phyloP scores from a whole-genome alignment of 2,113 vertebrate genomes.

The Ochotona princeps region DNA sequence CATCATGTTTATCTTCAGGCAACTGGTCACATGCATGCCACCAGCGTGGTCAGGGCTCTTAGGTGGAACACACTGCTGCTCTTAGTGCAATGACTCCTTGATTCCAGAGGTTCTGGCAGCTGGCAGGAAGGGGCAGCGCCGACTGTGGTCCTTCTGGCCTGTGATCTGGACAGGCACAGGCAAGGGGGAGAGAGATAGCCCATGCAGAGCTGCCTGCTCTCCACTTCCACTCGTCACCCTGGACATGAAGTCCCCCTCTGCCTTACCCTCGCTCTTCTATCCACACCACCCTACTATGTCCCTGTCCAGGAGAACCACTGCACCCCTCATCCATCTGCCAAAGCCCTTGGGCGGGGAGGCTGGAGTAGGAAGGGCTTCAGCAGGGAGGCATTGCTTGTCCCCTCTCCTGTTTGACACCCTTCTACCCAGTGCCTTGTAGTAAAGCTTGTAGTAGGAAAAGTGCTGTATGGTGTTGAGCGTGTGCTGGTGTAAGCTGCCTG shows the following conservation, averaged over 20 bases:
- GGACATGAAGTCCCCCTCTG: background rate
- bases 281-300: background rate
- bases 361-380: background rate
- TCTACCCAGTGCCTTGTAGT: background rate
- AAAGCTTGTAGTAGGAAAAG: background rate
- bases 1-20: background rate
- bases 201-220: background rate
- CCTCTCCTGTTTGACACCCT: background rate
- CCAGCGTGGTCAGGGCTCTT: background rate
- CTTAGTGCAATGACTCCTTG: background rate
- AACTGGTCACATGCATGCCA: background rate
- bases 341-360: background rate
- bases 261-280: background rate
- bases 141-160: background rate
- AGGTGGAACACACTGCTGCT: background rate
- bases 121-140: background rate
- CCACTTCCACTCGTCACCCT: background rate
- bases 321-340: background rate
- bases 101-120: background rate
- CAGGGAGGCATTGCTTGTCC: rapidly evolving
- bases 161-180: background rate
- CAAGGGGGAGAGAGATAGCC: background rate
- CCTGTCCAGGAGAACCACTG: background rate
- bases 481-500: background rate
- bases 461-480: rapidly evolving